Evolutionary conservation across 2,888 invertebrate genomes (phyloP), one percentile per base, ranked within the genome.

Genomic region (Syrista parreyssii): DNA sequence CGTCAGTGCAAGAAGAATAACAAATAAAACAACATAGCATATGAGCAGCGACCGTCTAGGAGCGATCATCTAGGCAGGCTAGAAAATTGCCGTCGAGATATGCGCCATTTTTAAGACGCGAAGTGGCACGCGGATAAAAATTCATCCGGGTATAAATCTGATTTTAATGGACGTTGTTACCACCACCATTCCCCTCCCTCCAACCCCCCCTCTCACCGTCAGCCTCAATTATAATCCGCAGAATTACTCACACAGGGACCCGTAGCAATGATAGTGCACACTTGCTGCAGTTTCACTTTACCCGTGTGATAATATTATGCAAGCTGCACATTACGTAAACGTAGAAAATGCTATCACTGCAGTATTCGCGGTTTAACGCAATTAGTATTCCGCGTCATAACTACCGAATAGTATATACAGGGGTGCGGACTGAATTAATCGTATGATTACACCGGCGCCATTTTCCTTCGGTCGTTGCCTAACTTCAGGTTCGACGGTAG

Each of bases 141-240:
- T 78, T 80, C 81, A 82, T 82, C 83, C 82, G 77, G 81, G 80
- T 82, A 84, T 82, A 84, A 84, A 85, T 85, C 84, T 85, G 85
- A 85, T 84, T 84, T 84, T 84, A 85, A 85, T 85, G 84, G 82
- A 83, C 80, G 79, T 83, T 80, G 82, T 85, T 83, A 82, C 79
- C 75, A 74, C 79, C 78, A 78, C 75, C n/a, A n/a, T n/a, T n/a
- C 12, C 36, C 12, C 36, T 15, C 4, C 12, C n/a, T n/a, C 36
- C 36, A 4, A 3, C 36, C 12, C 12, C 12, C 12, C 12, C 31
- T 15, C 71, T 15, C 31, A 1, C 31, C 31, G 73, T 76, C 81
- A 78, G 77, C 79, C 79, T 82, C 82, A 81, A 84, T 84, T 80
- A 83, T 82, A 83, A 84, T 84, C 83, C 82, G 78, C 34, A 77